Evolutionary conservation across 2,888 invertebrate species (phyloP).

Genomic region (Apomyelois bistriatella): DNA sequence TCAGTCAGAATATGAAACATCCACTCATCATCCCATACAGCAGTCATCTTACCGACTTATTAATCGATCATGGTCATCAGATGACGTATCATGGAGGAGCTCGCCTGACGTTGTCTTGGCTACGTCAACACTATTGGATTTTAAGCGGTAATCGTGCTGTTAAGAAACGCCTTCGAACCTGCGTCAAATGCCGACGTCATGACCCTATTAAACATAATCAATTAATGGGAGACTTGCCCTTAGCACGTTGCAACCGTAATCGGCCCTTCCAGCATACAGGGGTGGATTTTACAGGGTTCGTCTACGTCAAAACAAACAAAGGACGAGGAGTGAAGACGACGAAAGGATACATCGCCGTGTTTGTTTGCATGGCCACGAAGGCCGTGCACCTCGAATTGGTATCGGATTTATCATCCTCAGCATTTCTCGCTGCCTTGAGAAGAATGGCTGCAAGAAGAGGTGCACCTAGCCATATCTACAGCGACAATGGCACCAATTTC

Average conservation of each 20-base stretch:
- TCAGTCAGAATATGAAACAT: conserved; percentile 10
- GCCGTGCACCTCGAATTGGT: conserved; percentile 21
- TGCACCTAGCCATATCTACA: background rate
- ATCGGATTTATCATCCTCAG: conserved; percentile 13
- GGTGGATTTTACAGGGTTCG: conserved; percentile 20
- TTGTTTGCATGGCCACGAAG: conserved; percentile 20
- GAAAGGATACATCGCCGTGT: conserved; percentile 20
- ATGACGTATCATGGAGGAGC: conserved; percentile 16
- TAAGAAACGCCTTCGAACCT: conserved; percentile 9
- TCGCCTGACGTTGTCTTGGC: conserved; percentile 4
- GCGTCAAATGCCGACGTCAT: conserved; percentile 13
- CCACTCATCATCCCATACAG: conserved; percentile 13
- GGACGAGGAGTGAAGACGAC: conserved; percentile 16
- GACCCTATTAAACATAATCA: conserved; percentile 7
- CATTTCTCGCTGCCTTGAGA: background rate
- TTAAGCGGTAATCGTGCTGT: conserved; percentile 13
- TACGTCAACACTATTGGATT: conserved; percentile 15
- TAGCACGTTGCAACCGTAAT: conserved; percentile 12
- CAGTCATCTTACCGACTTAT: conserved; percentile 1
- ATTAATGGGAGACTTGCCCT: conserved; percentile 15
- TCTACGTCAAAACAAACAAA: conserved; percentile 19
- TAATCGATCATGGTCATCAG: conserved; percentile 13
- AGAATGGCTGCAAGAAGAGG: conserved; percentile 13
- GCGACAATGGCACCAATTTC: background rate
- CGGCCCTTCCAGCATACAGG: conserved; percentile 20